Base-by-base conservation (phyloP, 2,113 vertebrate species). In the Pomatorhinus ruficollis region DNA sequence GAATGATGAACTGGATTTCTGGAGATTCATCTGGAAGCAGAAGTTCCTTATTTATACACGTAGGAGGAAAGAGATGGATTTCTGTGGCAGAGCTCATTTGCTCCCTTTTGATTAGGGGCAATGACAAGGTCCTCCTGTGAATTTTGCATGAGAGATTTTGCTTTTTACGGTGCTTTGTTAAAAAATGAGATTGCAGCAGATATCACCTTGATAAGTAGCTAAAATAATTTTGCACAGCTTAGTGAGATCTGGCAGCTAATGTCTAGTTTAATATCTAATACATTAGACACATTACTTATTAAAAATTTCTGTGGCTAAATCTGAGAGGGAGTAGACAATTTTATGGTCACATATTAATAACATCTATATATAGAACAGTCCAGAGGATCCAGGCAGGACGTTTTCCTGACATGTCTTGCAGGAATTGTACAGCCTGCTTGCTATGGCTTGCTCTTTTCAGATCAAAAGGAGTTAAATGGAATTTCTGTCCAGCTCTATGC, bases 161-260 rank as follows among this genome's bases (percentile, higher is more conserved):
- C 66, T 91, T 95, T 81, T 24, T 49, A 1, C 44, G 65, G 52
- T 37, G 24, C 69, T 91, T 75, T 64, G 37, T 37, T 81, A 75
- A 84, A 84, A 93, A 83, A 82, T 52, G 64, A 95, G 83, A 75
- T 71, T 75, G 60, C 40, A 23, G 54, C 42, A 80, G 82, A 44
- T 72, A 90, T 13, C 78, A 85, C 74, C 74, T 94, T 93, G 65
- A 53, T 85, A 79, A 95, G 72, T 77, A 61, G 64, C 70, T 95
- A 64, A 82, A 96, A 68, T 80, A 72, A 90, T 91, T 91, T 64
- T 85, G 28, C 22, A 19, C 35, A 61, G 28, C 40, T 33, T 70
- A 82, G 54, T 50, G 50, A 87, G 49, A 28, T 47, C 49, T 89
- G 64, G 56, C 69, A 87, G 72, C 28, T 91, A 72, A 87, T 83